Conservation (phyloP, 2,113 vertebrate species). For the Gracilinanus agilis region DNA sequence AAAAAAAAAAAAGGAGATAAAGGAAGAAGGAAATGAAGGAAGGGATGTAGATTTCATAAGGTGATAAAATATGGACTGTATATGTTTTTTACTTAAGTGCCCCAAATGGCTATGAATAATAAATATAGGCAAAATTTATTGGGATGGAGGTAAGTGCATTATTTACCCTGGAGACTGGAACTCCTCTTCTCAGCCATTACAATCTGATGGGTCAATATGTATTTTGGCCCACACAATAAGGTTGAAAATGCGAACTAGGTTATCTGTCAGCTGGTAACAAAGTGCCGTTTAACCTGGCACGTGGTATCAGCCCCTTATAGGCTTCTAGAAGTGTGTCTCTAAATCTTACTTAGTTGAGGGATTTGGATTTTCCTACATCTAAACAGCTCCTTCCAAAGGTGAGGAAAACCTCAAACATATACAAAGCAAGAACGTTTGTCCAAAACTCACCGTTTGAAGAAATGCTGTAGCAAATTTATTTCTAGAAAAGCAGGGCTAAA, state of each 20-base stretch:
- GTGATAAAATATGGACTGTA: slow-evolving; percentile 77
- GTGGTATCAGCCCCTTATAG: slow-evolving; percentile 60
- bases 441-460: slow-evolving; percentile 63
- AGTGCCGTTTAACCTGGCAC: slow-evolving; percentile 72
- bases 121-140: slow-evolving; percentile 73
- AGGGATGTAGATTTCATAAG: slow-evolving; percentile 74
- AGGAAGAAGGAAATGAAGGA: slow-evolving; percentile 71
- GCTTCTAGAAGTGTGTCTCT: slow-evolving; percentile 73
- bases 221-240: slow-evolving; percentile 61
- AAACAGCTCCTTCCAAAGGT: slow-evolving; percentile 61
- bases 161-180: slow-evolving; percentile 61
- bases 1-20: slow-evolving; percentile 70
- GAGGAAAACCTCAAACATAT: slow-evolving; percentile 64
- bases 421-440: slow-evolving; percentile 59
- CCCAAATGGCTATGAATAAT: slow-evolving; percentile 76
- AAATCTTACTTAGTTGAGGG: slow-evolving; percentile 74
- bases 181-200: slow-evolving; percentile 69
- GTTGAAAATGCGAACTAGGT: slow-evolving; percentile 67
- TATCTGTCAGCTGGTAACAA: slow-evolving; percentile 73
- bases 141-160: slow-evolving; percentile 69
- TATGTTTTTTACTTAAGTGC: slow-evolving; percentile 64
- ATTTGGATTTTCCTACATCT: slow-evolving; percentile 75
- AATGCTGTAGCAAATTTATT: not conserved
- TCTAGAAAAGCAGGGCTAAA: not conserved
- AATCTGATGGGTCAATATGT: slow-evolving; percentile 68